Base-by-base conservation (phyloP, 2,888 invertebrate genomes). In the Norana najaformis region DNA sequence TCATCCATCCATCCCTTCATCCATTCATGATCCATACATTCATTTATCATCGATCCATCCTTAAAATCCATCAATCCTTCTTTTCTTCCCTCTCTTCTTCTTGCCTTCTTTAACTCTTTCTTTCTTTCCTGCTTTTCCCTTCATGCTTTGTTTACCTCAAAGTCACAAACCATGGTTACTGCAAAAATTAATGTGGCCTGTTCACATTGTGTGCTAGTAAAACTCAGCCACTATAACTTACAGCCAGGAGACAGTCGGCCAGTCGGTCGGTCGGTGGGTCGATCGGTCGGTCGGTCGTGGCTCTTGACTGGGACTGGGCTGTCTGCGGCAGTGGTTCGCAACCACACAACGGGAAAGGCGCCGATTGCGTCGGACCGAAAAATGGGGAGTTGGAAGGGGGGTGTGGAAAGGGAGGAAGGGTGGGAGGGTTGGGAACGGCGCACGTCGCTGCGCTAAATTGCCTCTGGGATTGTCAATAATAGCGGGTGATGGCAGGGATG, bases 401-500 rank as follows among this genome's bases (percentile, higher is more conserved):
- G 34, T 23, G 37, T 14, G 36, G 85, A 85, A 85, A 85, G 85
- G 37, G 85, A 37, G 36, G 34, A 23, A 53, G 83, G 14, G 85
- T 16, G 35, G 85, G 16, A 36, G 18, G 85, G 37, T 35, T 36
- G 35, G 85, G 85, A 36, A 23, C 85, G 36, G 85, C 85, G 85
- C 35, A 35, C 36, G 36, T 20, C 20, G 35, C 34, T 35, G 36
- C 85, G 85, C 85, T 85, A 85, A 85, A 85, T 85, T 85, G 85
- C 85, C 85, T 85, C 37, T 36, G 85, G 85, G 85, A 85, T 85
- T 37, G 85, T 20, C 85, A 35, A 85, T 85, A 85, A 85, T 85
- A 35, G 85, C 35, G 85, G 85, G 85, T 85, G 85, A 85, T 85
- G 85, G 85, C 85, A 36, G 36, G 85, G 37, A 85, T 37, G 85